Evolutionary conservation across 2,888 invertebrate genomes (phyloP).

Genomic region (Torymus auratus): DNA sequence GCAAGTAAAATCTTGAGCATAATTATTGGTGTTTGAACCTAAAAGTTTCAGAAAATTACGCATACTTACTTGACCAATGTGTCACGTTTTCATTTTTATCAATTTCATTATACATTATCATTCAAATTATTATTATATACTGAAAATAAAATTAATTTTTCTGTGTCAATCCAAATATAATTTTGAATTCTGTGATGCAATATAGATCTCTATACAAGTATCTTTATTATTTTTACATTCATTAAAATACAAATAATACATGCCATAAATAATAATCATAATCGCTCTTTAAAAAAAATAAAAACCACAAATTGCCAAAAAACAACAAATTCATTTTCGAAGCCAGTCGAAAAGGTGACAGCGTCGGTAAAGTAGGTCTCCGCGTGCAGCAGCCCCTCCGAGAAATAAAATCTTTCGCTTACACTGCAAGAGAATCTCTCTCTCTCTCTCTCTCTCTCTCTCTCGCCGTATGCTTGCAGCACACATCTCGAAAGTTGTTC

Average conservation of each 20-base stretch:
- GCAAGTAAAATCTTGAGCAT: slow-evolving; percentile 20
- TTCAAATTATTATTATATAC: background rate
- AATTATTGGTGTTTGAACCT: slow-evolving; percentile 19
- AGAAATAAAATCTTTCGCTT: slow-evolving; percentile 2
- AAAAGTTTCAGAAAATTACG: background rate
- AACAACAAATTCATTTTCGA: background rate
- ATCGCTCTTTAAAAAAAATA: background rate
- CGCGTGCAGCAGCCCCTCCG: background rate
- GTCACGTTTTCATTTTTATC: slow-evolving; percentile 1
- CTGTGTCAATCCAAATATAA: no score
- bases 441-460: no score
- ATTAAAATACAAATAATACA: no score
- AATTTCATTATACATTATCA: background rate
- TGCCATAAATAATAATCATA: no score
- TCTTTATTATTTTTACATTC: no score
- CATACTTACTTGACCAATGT: slow-evolving; percentile 16
- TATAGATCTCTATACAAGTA: no score
- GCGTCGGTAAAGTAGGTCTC: slow-evolving; percentile 17
- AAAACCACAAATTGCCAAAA: background rate
- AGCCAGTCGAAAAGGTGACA: background rate
- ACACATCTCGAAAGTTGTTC: slow-evolving; percentile 12
- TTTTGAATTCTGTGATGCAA: no score
- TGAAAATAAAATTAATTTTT: no score
- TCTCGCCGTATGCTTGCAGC: background rate
- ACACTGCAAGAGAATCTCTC: slow-evolving; percentile 30